phyloP scores from a whole-genome alignment of 2,797 vertebrate species.

The Pangasius macronema region DNA sequence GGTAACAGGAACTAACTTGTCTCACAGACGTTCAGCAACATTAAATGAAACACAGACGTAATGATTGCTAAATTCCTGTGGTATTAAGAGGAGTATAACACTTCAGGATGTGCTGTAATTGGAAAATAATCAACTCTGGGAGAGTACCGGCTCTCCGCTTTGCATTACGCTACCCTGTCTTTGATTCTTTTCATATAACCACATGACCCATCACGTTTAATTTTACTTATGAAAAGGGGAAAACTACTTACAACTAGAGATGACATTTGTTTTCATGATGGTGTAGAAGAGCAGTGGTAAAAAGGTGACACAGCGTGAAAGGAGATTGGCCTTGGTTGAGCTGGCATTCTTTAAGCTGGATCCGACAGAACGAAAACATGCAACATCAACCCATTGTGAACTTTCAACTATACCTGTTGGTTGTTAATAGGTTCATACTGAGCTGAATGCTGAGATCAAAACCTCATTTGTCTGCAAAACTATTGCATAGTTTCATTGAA shows the following conservation, averaged over 20 bases:
- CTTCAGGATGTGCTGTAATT: neutral
- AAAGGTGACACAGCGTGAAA: neutral
- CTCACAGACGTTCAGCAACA: neutral
- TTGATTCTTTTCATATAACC: neutral
- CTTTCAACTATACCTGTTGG: constrained; percentile 1
- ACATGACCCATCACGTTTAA: constrained; percentile 58
- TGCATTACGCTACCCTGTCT: neutral
- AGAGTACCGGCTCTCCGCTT: neutral
- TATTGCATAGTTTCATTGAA: constrained; percentile 36
- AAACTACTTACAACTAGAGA: neutral
- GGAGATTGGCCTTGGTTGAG: neutral
- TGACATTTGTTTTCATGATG: neutral
- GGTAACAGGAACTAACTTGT: constrained; percentile 4
- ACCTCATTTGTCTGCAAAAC: constrained; percentile 33
- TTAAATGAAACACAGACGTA: neutral
- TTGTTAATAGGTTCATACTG: constrained; percentile 15
- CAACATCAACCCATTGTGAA: neutral
- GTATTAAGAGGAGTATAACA: neutral
- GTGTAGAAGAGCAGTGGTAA: neutral
- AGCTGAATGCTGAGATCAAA: constrained; percentile 2
- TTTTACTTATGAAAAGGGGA: constrained; percentile 43
- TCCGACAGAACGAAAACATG: neutral
- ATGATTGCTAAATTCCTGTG: neutral
- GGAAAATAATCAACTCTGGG: neutral
- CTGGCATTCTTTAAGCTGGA: neutral